Conservation (phyloP, 1,140 invertebrate species). For the Caenorhabditis latens region DNA sequence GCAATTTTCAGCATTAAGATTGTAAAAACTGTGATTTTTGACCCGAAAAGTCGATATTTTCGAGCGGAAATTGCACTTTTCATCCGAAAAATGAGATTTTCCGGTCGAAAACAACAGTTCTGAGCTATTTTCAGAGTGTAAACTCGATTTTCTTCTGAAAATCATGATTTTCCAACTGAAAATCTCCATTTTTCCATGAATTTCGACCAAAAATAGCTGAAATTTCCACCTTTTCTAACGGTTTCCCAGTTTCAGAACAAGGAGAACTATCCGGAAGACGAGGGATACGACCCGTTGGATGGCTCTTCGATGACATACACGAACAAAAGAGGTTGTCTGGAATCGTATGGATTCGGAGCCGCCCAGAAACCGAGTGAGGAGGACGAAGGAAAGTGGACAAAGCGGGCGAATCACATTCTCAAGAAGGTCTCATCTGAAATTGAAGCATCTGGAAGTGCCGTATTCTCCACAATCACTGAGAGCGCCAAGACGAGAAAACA, state of each 20-base stretch:
- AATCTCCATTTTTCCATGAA: too few relatives aligned
- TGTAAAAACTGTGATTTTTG: too few relatives aligned
- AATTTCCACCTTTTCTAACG: neutral
- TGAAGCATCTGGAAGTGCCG: neutral
- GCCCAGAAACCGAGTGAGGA: neutral
- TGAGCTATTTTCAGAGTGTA: too few relatives aligned
- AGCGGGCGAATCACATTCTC: constrained; percentile 15
- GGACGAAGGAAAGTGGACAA: constrained; percentile 19
- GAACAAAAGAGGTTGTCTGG: neutral
- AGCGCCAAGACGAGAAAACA: constrained; percentile 2
- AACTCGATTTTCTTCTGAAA: neutral
- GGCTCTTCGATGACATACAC: neutral
- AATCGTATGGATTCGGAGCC: constrained; percentile 23
- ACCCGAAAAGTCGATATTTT: too few relatives aligned
- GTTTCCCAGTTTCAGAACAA: neutral
- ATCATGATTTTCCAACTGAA: neutral
- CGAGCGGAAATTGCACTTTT: too few relatives aligned
- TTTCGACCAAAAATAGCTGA: too few relatives aligned
- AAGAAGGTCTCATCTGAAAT: neutral
- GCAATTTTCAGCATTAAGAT: too few relatives aligned
- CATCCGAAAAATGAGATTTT: too few relatives aligned
- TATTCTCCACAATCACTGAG: neutral
- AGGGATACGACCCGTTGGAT: neutral
- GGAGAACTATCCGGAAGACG: constrained; percentile 1
- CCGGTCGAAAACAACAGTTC: too few relatives aligned